Percentiles rank a stretch among this genome's conserved stretches.
phyloP scores from a whole-genome alignment of 2,797 vertebrate genomes.

The Botia almorhae region DNA sequence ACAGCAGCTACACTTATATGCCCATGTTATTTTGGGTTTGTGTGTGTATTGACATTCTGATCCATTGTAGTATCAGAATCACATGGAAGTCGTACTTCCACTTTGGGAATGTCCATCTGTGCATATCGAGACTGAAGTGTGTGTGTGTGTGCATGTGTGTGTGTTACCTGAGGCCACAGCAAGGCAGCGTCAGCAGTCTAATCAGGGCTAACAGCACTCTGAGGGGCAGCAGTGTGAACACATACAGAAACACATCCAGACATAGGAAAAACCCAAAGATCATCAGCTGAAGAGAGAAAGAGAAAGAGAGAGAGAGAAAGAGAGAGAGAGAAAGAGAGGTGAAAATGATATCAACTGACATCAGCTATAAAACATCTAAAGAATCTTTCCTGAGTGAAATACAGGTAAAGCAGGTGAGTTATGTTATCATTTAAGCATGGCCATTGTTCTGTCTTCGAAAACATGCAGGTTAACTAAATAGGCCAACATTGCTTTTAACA shows the following conservation, averaged over 20 bases:
- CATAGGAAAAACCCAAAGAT: conserved; percentile 97
- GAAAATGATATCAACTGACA: background rate
- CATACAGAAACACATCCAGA: conserved; percentile 96
- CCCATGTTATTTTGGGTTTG: conserved; percentile 6
- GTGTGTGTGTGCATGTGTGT: background rate
- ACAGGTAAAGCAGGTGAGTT: no score
- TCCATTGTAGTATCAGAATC: background rate
- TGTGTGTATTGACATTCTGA: background rate
- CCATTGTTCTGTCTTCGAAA: no score
- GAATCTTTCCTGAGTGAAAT: no score
- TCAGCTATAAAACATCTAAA: background rate
- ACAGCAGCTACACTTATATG: conserved; percentile 26
- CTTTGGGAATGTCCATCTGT: background rate
- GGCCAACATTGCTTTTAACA: no score
- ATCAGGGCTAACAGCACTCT: conserved; percentile 91
- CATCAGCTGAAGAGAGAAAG: conserved; percentile 84
- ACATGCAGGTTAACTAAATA: no score
- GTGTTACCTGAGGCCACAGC: conserved; percentile 90
- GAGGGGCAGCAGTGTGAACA: conserved; percentile 94
- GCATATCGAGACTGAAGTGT: background rate
- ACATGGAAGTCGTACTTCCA: background rate
- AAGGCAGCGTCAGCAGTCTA: conserved; percentile 90
- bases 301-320: conserved; percentile 13
- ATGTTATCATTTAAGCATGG: no score
- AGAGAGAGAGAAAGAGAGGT: background rate